Evolutionary conservation across 2,797 vertebrate species (phyloP).

Genomic region (Epinephelus malabaricus): DNA sequence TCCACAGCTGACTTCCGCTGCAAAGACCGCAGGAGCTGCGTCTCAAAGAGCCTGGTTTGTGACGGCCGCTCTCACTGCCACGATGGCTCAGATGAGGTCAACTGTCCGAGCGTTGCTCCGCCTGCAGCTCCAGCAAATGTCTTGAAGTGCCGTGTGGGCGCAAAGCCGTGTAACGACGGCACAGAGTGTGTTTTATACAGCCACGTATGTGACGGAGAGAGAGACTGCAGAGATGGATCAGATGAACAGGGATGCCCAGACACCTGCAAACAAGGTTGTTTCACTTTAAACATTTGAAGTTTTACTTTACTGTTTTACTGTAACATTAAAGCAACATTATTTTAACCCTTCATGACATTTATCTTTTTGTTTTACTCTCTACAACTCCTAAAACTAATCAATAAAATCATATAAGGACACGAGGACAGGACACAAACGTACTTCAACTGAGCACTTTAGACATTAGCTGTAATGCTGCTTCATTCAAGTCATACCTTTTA

Average conservation of each 20-base stretch:
- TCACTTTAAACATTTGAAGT: accelerated
- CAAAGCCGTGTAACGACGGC: constrained; percentile 81
- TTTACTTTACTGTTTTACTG: too few species aligned
- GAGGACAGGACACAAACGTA: too few species aligned
- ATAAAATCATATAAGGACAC: too few species aligned
- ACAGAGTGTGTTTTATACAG: constrained; percentile 83
- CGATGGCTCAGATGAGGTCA: constrained; percentile 78
- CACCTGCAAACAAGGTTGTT: constrained; percentile 69
- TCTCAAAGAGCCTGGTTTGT: constrained; percentile 70
- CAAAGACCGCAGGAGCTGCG: constrained; percentile 71
- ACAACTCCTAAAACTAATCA: too few species aligned
- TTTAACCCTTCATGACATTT: too few species aligned
- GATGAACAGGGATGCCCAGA: constrained; percentile 82
- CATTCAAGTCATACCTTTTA: background rate
- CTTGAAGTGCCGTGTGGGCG: constrained; percentile 69
- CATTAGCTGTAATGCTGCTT: background rate
- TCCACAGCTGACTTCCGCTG: constrained; percentile 70
- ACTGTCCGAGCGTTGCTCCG: constrained; percentile 36
- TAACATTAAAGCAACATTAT: background rate
- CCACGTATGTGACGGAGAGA: constrained; percentile 88
- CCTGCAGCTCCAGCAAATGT: background rate
- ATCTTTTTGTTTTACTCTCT: too few species aligned
- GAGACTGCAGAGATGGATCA: constrained; percentile 88
- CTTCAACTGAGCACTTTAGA: background rate
- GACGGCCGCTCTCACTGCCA: constrained; percentile 79